Base-by-base conservation (phyloP, 2,797 vertebrate genomes). In the Sebastes nivosus region DNA sequence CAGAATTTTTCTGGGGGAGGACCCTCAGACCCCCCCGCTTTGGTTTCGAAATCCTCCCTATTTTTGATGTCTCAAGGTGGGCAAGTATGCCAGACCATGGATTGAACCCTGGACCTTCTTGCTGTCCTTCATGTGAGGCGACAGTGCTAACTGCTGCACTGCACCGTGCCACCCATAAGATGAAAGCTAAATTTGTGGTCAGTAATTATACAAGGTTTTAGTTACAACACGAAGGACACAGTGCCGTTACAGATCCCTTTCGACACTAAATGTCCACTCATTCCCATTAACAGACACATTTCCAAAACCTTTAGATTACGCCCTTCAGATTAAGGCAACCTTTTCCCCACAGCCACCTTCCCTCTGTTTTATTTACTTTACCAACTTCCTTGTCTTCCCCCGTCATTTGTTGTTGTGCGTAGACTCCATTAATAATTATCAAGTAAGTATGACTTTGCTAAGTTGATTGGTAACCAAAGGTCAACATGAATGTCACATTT, bases 371-470 rank as follows among this genome's bases (percentile, higher is more conserved):
- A 30, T 67, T 77, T 70, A n/a, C 18, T 61, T 59, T 46, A 42
- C 20, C 22, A 84, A 80, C 36, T 88, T 86, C 83, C 82, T 90
- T 58, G 20, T 66, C 30, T 29, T 52, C 4, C 29, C 10, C 29
- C 29, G 11, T 61, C 1, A 52, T 57, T 70, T 29, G 2, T 2
- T 67, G 2, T 24, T 32, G 2, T 22, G 27, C 12, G 0, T 2
- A 34, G 8, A 6, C 1, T 70, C 50, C 3, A 36, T 83, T 65
- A 84, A 91, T 89, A 30, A 83, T 86, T 80, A 57, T 24, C 69
- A 11, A 67, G 6, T 6, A 24, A 14, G 5, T 42, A 16, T 42
- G 38, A 30, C n/a, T 73, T 67, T 69, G 34, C 4, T 30, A 6
- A 4, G 11, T 8, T 50, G 7, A 65, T 18, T 68, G 4, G 61